Evolutionary conservation across 2,113 vertebrate species (phyloP), one percentile per base, ranked within the genome.

Genomic region (Crotalus horridus): DNA sequence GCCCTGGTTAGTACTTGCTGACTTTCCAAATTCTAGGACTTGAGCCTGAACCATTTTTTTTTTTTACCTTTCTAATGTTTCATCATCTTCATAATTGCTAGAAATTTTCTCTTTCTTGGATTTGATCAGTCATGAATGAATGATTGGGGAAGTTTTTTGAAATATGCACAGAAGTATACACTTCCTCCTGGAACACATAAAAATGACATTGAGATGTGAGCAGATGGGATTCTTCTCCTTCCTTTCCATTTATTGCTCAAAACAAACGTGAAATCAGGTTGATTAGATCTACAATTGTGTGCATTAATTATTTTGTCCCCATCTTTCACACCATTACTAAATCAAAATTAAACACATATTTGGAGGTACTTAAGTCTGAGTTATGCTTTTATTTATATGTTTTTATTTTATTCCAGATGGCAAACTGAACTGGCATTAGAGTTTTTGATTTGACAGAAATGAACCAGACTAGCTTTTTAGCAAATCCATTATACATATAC

Each of bases 311-410:
- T 91, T 94, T 94, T 81, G 81, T 88, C 43, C 94, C 33, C 43
- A 24, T 91, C 64, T 95, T 61, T 90, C 69, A 91, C 92, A 94
- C 87, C 2, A 5, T 89, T 93, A 94, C 93, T 95, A 95, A 94
- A 23, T 6, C 90, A 88, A 95, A 95, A 94, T 93, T 91, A 94
- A 95, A 94, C 58, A 89, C 85, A 90, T 93, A 91, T 93, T 96
- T 95, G 12, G 53, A 91, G 43, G 59, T 3, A 94, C 1, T 92
- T 93, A 92, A 94, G 95, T 94, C 94, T 58, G 94, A 94, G 0
- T 92, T 96, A 89, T 69, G 43, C 9, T 92, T 81, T 95, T 92
- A 58, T 93, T 94, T 91, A 24, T 29, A 94, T 86, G 13, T 64
- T 23, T 92, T 93, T 93, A 92, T 95, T 46, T 91, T 7, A 93